Percentiles rank a stretch among this genome's conserved stretches.
These are phyloP conservation scores for Ptychochromis oligacanthus DNA, from an alignment of 2,113 vertebrate species.

Conservation along the genomic window DNA sequence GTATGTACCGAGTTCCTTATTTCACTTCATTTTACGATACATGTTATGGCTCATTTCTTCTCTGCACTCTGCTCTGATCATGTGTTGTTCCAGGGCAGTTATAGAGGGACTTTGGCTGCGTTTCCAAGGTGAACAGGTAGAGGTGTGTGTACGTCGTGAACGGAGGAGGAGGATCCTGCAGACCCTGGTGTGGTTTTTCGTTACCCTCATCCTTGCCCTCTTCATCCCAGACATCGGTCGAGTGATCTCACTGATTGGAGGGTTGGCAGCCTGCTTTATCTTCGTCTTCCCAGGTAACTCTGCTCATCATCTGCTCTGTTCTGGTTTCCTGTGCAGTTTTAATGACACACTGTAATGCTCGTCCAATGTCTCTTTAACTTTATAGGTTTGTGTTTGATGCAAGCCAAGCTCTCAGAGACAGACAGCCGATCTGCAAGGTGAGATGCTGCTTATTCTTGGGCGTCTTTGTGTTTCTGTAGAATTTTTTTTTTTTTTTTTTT, in stretches of 20 bases:
- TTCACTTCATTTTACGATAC: neutral
- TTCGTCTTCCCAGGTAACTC: constrained; percentile 92
- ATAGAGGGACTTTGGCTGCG: constrained; percentile 96
- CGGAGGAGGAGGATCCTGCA: constrained; percentile 86
- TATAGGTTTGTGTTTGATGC: constrained; percentile 87
- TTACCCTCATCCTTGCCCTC: constrained; percentile 92
- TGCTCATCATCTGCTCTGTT: neutral
- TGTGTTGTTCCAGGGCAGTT: constrained; percentile 84
- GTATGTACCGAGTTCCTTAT: neutral
- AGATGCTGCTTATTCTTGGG: constrained; percentile 35
- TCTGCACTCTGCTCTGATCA: neutral
- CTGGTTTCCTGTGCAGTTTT: neutral
- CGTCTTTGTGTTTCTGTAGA: neutral
- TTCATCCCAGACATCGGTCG: constrained; percentile 97
- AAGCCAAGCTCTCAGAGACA: constrained; percentile 92
- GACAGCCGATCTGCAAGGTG: constrained; percentile 88
- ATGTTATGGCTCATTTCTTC: neutral
- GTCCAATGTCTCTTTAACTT: neutral
- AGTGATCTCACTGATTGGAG: constrained; percentile 95
- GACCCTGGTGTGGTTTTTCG: constrained; percentile 90
- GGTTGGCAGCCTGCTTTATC: constrained; percentile 96
- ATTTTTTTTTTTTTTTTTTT: neutral
- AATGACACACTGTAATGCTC: neutral
- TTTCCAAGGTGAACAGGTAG: constrained; percentile 86
- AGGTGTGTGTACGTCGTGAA: constrained; percentile 89